These are phyloP conservation scores for Gallinago stenura DNA, from an alignment of 2,797 vertebrate genomes.

Conservation along the genomic window DNA sequence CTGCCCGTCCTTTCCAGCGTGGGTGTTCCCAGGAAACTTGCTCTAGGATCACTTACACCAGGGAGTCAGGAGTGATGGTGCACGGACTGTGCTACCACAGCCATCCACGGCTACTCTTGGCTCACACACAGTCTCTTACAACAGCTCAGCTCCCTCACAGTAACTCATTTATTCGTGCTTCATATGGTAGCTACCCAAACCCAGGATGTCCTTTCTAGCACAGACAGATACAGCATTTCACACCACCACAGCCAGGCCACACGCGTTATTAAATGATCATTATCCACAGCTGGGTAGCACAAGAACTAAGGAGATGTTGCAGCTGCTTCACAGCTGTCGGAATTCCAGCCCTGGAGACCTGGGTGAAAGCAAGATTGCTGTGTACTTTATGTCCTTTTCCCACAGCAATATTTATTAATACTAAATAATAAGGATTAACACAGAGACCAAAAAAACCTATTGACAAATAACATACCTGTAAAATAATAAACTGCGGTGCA, in stretches of 20 bases:
- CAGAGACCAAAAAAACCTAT: neutral
- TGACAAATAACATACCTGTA: neutral
- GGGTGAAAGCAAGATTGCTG: neutral
- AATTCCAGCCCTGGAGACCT: neutral
- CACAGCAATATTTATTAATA: neutral
- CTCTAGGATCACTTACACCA: neutral
- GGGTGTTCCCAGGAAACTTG: neutral
- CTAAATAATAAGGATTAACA: neutral
- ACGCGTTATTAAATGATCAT: neutral
- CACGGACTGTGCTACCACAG: accelerated
- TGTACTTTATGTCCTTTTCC: neutral
- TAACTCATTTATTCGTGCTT: neutral
- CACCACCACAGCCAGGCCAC: neutral
- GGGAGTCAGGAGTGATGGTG: neutral
- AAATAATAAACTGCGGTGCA: neutral
- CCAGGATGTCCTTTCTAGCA: neutral
- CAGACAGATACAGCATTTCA: neutral
- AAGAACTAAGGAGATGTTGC: neutral
- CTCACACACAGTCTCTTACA: neutral
- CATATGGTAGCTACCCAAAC: neutral
- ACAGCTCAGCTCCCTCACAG: neutral
- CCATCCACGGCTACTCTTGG: accelerated
- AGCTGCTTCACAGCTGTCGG: neutral
- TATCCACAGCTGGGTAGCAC: neutral
- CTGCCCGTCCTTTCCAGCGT: neutral